Evolutionary conservation across 2,113 vertebrate species (phyloP).

Genomic region (Marmota flaviventris): DNA sequence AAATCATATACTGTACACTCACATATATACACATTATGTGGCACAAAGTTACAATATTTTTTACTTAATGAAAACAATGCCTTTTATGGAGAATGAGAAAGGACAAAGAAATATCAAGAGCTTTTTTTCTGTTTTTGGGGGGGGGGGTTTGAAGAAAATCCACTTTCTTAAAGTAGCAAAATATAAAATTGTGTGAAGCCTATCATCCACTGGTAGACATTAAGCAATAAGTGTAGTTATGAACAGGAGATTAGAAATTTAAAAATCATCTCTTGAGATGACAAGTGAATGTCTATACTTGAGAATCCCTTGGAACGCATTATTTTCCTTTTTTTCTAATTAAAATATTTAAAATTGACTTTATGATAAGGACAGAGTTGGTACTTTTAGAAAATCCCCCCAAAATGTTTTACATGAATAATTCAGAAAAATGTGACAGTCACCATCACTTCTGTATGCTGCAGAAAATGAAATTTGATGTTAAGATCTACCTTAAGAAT

Average conservation of each 20-base stretch:
- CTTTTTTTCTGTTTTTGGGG: not conserved
- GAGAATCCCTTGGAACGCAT: not conserved
- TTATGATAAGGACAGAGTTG: not conserved
- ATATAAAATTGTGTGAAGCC: not conserved
- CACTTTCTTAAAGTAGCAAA: not conserved
- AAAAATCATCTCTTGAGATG: not conserved
- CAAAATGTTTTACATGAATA: not conserved
- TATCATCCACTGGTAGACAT: not conserved
- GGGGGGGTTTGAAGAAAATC: not conserved
- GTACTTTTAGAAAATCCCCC: not conserved
- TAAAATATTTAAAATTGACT: slow-evolving; percentile 17
- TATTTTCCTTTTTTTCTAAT: not conserved
- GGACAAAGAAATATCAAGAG: not conserved
- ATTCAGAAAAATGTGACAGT: not conserved
- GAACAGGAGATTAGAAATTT: not conserved
- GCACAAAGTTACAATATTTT: not conserved
- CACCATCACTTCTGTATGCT: not conserved
- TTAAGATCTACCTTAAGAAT: not conserved
- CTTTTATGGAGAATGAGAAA: not conserved
- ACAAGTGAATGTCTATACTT: not conserved
- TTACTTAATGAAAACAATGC: not conserved
- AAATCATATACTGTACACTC: not conserved
- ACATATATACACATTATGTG: not conserved
- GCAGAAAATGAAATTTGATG: not conserved
- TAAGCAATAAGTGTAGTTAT: not conserved